Evolutionary conservation across 2,113 vertebrate genomes (phyloP), one percentile per base, ranked within the genome.

Genomic region (Barnardius zonarius): DNA sequence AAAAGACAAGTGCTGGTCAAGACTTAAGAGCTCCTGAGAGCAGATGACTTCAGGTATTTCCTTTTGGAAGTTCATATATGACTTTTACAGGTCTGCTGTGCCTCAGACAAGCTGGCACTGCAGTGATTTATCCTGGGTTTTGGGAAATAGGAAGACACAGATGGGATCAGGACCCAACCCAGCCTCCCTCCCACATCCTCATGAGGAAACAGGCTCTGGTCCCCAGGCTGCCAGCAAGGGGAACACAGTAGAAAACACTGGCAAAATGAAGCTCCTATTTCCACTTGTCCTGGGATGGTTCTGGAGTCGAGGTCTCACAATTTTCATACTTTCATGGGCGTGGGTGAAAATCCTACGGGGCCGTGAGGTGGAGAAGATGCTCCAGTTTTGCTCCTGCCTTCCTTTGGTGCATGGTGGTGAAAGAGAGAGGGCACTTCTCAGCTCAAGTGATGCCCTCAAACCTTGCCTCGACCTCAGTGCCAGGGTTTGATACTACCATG

Each of bases 211-310:
- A 79, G 30, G 16, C 16, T 61, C 11, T 0, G 0, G 8, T 41
- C 18, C 25, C 9, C 2, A 6, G 8, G 24, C 48, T 80, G 3
- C 15, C 22, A 35, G 35, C 14, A 35, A 86, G 13, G 6, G 5
- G 2, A 2, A 41, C 1, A 1, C 17, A 23, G n/a, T 2, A 73
- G 27, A 61, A 74, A 57, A 2, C 5, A 10, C 1, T n/a, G 37
- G 17, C 8, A 68, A 86, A 78, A 25, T 7, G 23, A 59, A 39
- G 14, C 7, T 84, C 15, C 37, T 68, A 1, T 64, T 91, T 54
- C 62, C 43, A 44, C 20, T 24, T 70, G 8, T 30, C 18, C 62
- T 30, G 30, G 25, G 17, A 37, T 46, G 41, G 22, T 31, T 61
- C 30, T 51, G 37, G 31, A 84, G 23, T 0, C 0, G 0, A 51